A percentile compares a stretch with the other conserved stretches of the same genome.
phyloP scores from a whole-genome alignment of 2,888 invertebrate species.

The Rhagonycha lutea region DNA sequence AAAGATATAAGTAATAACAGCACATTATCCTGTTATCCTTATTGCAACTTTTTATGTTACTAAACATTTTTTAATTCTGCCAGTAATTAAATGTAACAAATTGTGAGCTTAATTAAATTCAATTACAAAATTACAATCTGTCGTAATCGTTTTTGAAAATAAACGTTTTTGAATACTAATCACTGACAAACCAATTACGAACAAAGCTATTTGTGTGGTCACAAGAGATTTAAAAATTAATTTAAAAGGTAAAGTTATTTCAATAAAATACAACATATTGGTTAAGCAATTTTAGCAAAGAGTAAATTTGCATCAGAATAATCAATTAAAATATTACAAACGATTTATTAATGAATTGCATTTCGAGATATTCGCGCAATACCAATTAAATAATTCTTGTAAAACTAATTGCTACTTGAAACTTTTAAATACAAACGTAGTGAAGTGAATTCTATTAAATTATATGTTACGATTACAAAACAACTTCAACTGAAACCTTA shows the following conservation, averaged over 20 bases:
- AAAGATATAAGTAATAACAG: background rate
- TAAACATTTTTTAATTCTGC: background rate
- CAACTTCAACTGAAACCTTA: background rate
- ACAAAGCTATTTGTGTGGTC: background rate
- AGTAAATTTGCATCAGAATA: background rate
- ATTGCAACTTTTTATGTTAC: background rate
- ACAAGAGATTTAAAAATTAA: background rate
- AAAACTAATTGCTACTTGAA: background rate
- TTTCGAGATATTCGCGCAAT: too few species aligned
- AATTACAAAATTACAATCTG: background rate
- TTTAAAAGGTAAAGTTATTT: background rate
- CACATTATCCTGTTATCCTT: background rate
- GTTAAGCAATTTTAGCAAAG: background rate
- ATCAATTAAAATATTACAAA: background rate
- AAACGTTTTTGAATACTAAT: background rate
- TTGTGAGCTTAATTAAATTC: background rate
- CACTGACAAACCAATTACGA: background rate
- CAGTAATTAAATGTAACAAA: background rate
- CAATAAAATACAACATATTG: background rate
- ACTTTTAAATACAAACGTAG: background rate
- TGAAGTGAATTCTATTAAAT: background rate
- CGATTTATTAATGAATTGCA: background rate
- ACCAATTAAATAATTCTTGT: too few species aligned
- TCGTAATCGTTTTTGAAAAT: background rate
- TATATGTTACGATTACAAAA: background rate